A percentile compares a stretch with the other conserved stretches of the same genome.
These are phyloP conservation scores for Oscheius sp. DNA, from an alignment of 2,888 invertebrate species.

Conservation along the genomic window DNA sequence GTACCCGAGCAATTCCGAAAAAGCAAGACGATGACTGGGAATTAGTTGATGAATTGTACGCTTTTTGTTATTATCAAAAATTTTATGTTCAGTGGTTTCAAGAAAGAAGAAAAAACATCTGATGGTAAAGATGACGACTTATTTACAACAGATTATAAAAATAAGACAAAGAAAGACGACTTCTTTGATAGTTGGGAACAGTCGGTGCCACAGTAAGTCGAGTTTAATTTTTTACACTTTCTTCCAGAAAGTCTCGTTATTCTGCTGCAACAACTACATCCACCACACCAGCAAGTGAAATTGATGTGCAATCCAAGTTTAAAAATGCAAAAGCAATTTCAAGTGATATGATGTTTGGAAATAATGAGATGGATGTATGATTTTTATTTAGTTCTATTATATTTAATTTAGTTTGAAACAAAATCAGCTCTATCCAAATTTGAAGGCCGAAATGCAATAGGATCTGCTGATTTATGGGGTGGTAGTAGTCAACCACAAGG, in stretches of 20 bases:
- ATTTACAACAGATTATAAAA: conserved; percentile 43
- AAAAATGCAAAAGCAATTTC: conserved; percentile 96
- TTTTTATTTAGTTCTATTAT: neutral
- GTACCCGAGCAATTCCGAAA: conserved; percentile 21
- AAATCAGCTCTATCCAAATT: conserved; percentile 79
- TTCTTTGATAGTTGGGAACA: conserved; percentile 66
- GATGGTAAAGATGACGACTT: conserved; percentile 45
- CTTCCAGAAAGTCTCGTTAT: conserved; percentile 45
- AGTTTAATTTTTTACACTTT: neutral
- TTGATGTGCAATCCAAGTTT: conserved; percentile 91
- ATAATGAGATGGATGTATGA: conserved; percentile 70
- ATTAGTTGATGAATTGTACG: conserved; percentile 48
- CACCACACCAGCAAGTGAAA: conserved; percentile 71
- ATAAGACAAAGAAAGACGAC: conserved; percentile 54
- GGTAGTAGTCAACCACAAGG: conserved; percentile 70
- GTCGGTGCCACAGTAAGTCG: conserved; percentile 41
- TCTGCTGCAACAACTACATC: conserved; percentile 36
- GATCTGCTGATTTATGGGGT: conserved; percentile 93
- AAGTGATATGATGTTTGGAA: conserved; percentile 93
- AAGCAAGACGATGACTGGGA: conserved; percentile 66
- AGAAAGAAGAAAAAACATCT: conserved; percentile 11
- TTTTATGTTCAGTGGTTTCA: neutral
- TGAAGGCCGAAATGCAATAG: conserved; percentile 92
- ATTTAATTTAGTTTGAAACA: conserved; percentile 71
- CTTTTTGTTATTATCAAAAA: conserved; percentile 1